Base-by-base conservation (phyloP, 2,888 invertebrate genomes). In the Mimumesa dahlbomi region DNA sequence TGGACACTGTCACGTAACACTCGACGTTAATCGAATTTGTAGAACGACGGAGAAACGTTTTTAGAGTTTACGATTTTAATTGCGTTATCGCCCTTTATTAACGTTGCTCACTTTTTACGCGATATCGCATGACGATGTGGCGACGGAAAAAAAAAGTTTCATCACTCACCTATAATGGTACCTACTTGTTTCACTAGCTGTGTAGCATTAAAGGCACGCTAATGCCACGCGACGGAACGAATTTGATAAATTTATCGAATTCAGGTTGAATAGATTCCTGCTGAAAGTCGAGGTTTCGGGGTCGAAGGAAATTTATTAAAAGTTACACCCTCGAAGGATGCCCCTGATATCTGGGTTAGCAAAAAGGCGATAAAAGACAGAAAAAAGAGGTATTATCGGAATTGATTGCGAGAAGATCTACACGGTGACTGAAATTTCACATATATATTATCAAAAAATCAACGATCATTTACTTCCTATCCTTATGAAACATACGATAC, bases 231-330 rank as follows among this genome's bases (percentile, higher is more conserved):
- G 34, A 34, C 9, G n/a, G 34, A 34, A 34, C 29, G 34, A 34
- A 34, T 34, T 7, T 34, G 34, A 34, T n/a, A n/a, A 34, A 34
- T 34, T n/a, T 34, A 34, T n/a, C 34, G n/a, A n/a, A 34, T 34
- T 34, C n/a, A 34, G 34, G 34, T n/a, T n/a, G 34, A 34, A 34
- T n/a, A n/a, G 34, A 34, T 34, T n/a, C 9, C 11, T 3, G n/a
- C 34, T 34, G 34, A 34, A 34, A 34, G 34, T n/a, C 34, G 34
- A 34, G 34, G n/a, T 34, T 34, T 34, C 34, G 34, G n/a, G 34
- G 34, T 34, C 34, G 34, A 34, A 34, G 34, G 34, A 34, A 34
- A 34, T 34, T 34, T 34, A 34, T 34, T 34, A 34, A 34, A 34
- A 34, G 34, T 34, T 34, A 34, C 34, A 34, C 34, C 34, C n/a